phyloP scores from a whole-genome alignment of 2,797 vertebrate genomes.

The Falco columbarius region DNA sequence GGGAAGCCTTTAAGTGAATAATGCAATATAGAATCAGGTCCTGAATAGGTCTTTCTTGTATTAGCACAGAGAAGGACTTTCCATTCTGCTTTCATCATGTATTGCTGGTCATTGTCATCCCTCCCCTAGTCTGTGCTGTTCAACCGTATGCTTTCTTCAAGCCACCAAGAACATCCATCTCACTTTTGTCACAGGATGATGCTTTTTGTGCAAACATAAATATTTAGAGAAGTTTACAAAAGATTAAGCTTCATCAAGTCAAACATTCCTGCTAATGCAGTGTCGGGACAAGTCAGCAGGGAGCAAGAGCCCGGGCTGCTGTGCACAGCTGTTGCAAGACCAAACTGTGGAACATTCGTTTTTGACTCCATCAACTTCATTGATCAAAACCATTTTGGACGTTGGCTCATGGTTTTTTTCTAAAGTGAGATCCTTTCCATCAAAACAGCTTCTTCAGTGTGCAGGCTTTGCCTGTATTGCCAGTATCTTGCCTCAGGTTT shows the following conservation, averaged over 20 bases:
- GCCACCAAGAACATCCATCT: background rate
- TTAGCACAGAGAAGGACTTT: background rate
- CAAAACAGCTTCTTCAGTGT: background rate
- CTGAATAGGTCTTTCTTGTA: background rate
- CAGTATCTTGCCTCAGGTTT: background rate
- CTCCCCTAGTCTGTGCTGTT: background rate
- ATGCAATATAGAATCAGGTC: background rate
- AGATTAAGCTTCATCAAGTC: background rate
- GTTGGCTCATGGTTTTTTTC: accelerated
- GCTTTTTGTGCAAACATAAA: slow-evolving; percentile 11
- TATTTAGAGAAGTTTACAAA: slow-evolving; percentile 55
- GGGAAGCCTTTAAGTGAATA: background rate
- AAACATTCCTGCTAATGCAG: background rate
- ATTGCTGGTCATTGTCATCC: background rate
- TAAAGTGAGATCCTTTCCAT: background rate
- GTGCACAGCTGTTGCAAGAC: slow-evolving; percentile 28
- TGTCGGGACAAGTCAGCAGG: background rate
- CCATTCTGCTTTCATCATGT: background rate
- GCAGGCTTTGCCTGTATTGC: background rate
- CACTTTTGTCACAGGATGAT: slow-evolving; percentile 8
- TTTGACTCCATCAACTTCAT: background rate
- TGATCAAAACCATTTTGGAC: slow-evolving; percentile 7
- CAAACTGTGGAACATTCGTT: background rate
- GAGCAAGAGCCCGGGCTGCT: background rate
- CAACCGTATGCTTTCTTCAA: background rate